These are phyloP conservation scores for Sander lucioperca DNA, from an alignment of 2,113 vertebrate species.

Conservation along the genomic window DNA sequence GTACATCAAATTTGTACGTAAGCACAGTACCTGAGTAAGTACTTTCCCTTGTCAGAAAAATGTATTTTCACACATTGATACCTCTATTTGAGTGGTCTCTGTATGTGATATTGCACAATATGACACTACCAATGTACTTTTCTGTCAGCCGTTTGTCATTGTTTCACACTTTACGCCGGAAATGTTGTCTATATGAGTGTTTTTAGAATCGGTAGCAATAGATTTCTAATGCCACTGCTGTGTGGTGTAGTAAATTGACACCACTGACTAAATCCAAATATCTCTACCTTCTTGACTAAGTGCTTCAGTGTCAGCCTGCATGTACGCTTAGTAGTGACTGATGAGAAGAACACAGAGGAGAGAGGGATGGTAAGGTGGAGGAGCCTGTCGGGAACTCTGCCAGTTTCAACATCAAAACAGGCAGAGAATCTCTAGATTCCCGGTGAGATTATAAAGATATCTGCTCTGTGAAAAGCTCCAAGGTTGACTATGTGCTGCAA, in stretches of 20 bases:
- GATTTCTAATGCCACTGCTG: background rate
- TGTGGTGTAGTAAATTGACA: background rate
- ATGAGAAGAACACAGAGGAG: constrained; percentile 3
- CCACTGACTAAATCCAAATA: constrained; percentile 8
- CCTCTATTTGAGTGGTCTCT: background rate
- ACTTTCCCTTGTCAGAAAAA: background rate
- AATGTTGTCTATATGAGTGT: background rate
- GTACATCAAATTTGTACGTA: background rate
- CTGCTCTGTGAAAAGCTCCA: constrained; percentile 30
- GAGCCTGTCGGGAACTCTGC: constrained; percentile 32
- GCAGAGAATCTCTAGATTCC: constrained; percentile 28
- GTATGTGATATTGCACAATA: background rate
- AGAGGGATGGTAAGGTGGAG: constrained; percentile 6
- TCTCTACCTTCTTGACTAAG: constrained; percentile 10
- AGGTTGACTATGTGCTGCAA: constrained; percentile 46
- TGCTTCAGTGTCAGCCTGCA: constrained; percentile 15
- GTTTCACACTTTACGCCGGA: background rate
- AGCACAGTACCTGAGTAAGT: background rate
- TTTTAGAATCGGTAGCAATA: background rate
- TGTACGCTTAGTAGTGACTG: constrained; percentile 1
- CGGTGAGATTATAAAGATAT: constrained; percentile 41
- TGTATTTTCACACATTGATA: background rate
- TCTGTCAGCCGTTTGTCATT: background rate
- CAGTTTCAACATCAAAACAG: constrained; percentile 60
- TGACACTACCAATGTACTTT: background rate